A percentile compares a stretch with the other conserved stretches of the same genome.
Conservation (phyloP, 2,888 invertebrate species). For the Gastracanthus pulcherrimus region DNA sequence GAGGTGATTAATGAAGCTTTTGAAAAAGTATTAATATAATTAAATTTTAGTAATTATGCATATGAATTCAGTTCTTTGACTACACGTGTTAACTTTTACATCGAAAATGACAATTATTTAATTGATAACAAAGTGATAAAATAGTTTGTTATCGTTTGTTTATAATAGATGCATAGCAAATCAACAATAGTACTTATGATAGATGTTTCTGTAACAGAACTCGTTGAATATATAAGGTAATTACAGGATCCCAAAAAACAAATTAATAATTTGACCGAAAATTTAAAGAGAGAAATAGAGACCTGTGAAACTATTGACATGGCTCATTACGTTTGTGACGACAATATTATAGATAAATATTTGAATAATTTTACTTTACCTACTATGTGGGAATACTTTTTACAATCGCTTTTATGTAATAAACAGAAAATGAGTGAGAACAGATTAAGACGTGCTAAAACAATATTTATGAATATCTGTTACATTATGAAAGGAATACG, state of each 20-base stretch:
- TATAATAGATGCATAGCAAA: not conserved
- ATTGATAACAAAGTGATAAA: not conserved
- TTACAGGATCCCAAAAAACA: not conserved
- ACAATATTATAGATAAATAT: conserved; percentile 58
- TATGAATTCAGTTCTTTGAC: not conserved
- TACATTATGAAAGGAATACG: conserved; percentile 57
- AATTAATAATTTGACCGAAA: too few relatives aligned
- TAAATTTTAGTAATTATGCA: not conserved
- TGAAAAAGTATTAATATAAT: too few relatives aligned
- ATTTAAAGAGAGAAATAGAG: not conserved
- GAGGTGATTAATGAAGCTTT: too few relatives aligned
- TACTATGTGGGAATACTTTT: conserved; percentile 59
- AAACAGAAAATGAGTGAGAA: conserved; percentile 59
- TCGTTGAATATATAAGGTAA: not conserved
- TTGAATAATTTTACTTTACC: conserved; percentile 52
- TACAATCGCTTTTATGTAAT: conserved; percentile 57
- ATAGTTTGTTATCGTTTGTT: not conserved
- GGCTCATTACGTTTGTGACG: conserved; percentile 58
- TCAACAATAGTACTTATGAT: not conserved
- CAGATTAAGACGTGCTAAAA: conserved; percentile 57
- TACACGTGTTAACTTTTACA: not conserved
- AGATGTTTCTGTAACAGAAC: not conserved
- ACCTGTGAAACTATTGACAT: not conserved
- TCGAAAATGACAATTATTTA: not conserved
- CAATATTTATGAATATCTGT: conserved; percentile 59